Evolutionary conservation across 2,113 vertebrate species (phyloP), one percentile per base, ranked within the genome.

Genomic region (Cryptomyrus ogoouensis): DNA sequence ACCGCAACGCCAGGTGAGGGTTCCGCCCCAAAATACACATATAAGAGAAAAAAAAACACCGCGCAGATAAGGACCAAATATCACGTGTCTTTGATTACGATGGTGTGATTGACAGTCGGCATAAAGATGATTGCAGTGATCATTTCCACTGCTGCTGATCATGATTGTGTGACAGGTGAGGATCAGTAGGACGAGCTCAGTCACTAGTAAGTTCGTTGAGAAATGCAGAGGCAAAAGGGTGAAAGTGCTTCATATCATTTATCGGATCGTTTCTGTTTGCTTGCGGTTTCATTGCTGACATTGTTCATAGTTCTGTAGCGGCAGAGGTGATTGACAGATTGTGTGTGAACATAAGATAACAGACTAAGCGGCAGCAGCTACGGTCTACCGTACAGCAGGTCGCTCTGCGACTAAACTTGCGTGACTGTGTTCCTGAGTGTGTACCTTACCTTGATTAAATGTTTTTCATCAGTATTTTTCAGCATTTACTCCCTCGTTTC

Each of bases 261-360:
- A 21, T 47, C 35, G 80, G 80, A 83, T 83, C 44, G 44, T 47
- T 21, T 47, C 44, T 24, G 19, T 47, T 83, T 44, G 21, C 19
- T 47, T 46, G 24, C 19, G 39, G 17, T 47, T 83, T 3, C 53
- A 56, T 56, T 24, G 35, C 17, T 47, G 19, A 47, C 44, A 50
- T 56, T 56, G 53, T 56, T 56, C 53, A 56, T 56, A n/a, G 88
- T 39, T 39, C 44, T 8, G 9, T 56, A 83, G 66, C 88, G 31
- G 80, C 88, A 86, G 50, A 84, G 83, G 83, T 89, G 88, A 86
- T 39, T 74, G 88, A 27, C 74, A 39, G 49, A 15, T 9, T 52
- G 50, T 92, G 85, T 91, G 66, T 89, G 50, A 92, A 89, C 89
- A 66, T 7, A 44, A 83, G 87, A 88, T 87, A 80, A 66, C 80